phyloP scores from a whole-genome alignment of 2,888 invertebrate species.

The Willowsia nigromaculata region DNA sequence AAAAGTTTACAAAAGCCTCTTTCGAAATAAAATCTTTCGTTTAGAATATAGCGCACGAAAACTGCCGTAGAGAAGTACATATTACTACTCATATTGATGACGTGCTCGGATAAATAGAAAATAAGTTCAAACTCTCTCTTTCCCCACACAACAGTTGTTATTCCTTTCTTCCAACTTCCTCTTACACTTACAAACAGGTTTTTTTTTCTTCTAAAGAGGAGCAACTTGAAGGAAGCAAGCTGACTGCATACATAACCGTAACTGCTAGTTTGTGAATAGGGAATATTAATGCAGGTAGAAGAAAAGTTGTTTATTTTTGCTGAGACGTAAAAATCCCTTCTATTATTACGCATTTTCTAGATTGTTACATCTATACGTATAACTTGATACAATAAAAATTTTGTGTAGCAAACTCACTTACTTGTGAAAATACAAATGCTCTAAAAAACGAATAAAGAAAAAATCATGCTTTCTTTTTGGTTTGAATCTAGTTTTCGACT shows the following conservation, averaged over 20 bases:
- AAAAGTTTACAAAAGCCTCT: slow-evolving; percentile 19
- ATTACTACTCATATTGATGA: background rate
- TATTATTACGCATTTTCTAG: slow-evolving; percentile 17
- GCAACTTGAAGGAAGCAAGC: too few relatives aligned
- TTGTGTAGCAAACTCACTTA: background rate
- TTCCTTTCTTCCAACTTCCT: background rate
- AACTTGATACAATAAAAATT: background rate
- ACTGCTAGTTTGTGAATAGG: slow-evolving; percentile 60
- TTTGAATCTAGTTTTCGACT: slow-evolving; percentile 17
- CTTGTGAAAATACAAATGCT: background rate
- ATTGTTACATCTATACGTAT: background rate
- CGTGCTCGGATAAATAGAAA: slow-evolving; percentile 8
- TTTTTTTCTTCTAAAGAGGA: background rate
- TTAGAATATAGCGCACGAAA: background rate
- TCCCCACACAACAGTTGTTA: background rate
- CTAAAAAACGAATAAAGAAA: slow-evolving; percentile 9
- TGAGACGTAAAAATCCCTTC: slow-evolving; percentile 47
- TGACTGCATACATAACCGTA: background rate
- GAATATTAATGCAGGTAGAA: slow-evolving; percentile 72
- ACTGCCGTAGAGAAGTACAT: background rate
- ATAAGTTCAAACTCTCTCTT: background rate
- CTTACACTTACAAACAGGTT: background rate
- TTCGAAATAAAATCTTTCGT: slow-evolving; percentile 2
- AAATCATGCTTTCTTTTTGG: background rate
- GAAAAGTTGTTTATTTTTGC: slow-evolving; percentile 70